Evolutionary conservation across 2,797 vertebrate species (phyloP).

Genomic region (Ambastaia sidthimunki): DNA sequence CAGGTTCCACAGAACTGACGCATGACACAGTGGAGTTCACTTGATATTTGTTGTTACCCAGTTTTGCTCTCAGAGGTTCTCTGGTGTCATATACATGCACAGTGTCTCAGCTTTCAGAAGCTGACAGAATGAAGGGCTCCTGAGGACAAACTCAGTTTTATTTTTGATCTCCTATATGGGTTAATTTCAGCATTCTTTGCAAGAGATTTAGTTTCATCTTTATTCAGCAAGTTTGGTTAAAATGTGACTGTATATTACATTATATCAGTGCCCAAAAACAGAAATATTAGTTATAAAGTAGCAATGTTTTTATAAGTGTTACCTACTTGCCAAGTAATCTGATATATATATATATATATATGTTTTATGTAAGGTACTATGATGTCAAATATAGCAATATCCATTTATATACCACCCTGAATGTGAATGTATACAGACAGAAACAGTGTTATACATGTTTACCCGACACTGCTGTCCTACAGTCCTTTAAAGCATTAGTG

Average conservation of each 20-base stretch:
- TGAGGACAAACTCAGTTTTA: not conserved
- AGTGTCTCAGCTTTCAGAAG: conserved; percentile 5
- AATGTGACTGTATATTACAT: too few relatives aligned
- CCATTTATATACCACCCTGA: not conserved
- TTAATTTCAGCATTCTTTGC: not conserved
- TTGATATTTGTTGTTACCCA: conserved; percentile 27
- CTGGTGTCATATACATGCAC: conserved; percentile 6
- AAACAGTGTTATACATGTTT: not conserved
- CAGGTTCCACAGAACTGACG: conserved; percentile 12
- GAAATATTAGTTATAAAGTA: not conserved
- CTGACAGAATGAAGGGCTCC: not conserved
- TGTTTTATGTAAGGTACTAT: too few relatives aligned
- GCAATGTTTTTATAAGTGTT: not conserved
- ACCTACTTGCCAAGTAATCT: too few relatives aligned
- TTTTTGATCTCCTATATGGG: not conserved
- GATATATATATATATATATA: too few relatives aligned
- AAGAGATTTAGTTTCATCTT: not conserved
- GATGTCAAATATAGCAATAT: too few relatives aligned
- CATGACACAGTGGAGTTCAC: conserved; percentile 3
- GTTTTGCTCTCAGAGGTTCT: conserved; percentile 7
- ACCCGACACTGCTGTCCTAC: not conserved
- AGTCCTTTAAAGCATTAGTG: conserved; percentile 9
- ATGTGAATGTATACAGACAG: not conserved
- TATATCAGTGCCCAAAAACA: too few relatives aligned
- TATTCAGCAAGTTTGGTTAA: not conserved